phyloP scores from a whole-genome alignment of 1,140 invertebrate species.

The Papilio helenus region DNA sequence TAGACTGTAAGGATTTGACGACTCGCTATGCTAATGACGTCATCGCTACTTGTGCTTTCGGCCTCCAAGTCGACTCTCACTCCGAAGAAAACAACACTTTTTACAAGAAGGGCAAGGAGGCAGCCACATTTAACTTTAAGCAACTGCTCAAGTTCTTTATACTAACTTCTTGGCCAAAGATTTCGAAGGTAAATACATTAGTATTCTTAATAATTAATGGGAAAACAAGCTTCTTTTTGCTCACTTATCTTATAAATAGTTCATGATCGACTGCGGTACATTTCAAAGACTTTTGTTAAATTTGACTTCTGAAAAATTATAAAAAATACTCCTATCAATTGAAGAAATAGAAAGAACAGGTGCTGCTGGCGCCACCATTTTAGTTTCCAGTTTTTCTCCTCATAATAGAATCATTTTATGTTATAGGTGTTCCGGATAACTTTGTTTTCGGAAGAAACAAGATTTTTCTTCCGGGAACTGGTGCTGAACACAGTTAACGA shows the following conservation, averaged over 20 bases:
- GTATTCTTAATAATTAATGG: too few relatives aligned
- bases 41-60: slow-evolving; percentile 77
- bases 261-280: too few relatives aligned
- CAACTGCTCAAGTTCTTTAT: slow-evolving; percentile 55
- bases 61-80: slow-evolving; percentile 83
- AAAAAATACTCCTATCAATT: too few relatives aligned
- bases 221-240: too few relatives aligned
- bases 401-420: background rate
- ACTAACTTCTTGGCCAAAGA: slow-evolving; percentile 44
- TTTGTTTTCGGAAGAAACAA: slow-evolving; percentile 74
- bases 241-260: too few relatives aligned
- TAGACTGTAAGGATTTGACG: slow-evolving; percentile 82
- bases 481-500: slow-evolving; percentile 83
- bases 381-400: too few relatives aligned
- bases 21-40: slow-evolving; percentile 85
- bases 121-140: slow-evolving; percentile 50
- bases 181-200: slow-evolving; percentile 48
- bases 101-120: slow-evolving; percentile 80
- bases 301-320: too few relatives aligned
- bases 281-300: too few relatives aligned
- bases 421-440: slow-evolving; percentile 55
- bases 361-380: too few relatives aligned
- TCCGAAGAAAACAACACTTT: slow-evolving; percentile 81
- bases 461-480: slow-evolving; percentile 80
- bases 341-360: too few relatives aligned